These are phyloP conservation scores for Sebastes hubbsi DNA, from an alignment of 2,797 vertebrate genomes.

Conservation along the genomic window DNA sequence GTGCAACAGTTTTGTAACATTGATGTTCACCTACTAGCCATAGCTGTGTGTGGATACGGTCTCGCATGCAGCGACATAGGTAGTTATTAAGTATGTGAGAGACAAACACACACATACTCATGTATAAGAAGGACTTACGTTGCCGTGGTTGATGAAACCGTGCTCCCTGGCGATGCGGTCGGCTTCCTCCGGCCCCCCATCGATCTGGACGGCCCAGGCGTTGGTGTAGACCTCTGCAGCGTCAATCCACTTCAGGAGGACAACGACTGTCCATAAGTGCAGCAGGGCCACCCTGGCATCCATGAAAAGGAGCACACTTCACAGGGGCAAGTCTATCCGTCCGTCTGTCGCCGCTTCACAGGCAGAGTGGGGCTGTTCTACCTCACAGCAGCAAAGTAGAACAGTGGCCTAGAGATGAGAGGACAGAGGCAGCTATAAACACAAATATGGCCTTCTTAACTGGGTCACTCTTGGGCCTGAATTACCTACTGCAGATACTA, in stretches of 20 bases:
- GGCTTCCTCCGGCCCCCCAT: slow-evolving; percentile 86
- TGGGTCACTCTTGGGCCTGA: slow-evolving; percentile 52
- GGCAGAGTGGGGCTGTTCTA: slow-evolving; percentile 56
- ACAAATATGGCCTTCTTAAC: slow-evolving; percentile 61
- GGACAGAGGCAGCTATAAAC: slow-evolving; percentile 64
- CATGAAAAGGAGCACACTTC: slow-evolving; percentile 85
- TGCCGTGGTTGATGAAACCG: slow-evolving; percentile 92
- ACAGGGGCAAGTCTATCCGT: slow-evolving; percentile 54
- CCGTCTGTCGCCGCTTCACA: slow-evolving; percentile 61
- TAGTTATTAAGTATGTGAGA: not conserved
- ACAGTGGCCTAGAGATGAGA: slow-evolving; percentile 76
- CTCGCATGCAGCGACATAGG: not conserved
- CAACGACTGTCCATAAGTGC: slow-evolving; percentile 86
- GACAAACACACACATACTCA: not conserved
- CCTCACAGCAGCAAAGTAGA: slow-evolving; percentile 70
- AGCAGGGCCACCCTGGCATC: slow-evolving; percentile 89
- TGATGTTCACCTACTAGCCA: not conserved
- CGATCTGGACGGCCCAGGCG: slow-evolving; percentile 92
- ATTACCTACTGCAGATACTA: slow-evolving; percentile 31
- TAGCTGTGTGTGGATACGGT: not conserved
- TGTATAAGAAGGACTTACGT: slow-evolving; percentile 79
- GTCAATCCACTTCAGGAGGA: slow-evolving; percentile 76
- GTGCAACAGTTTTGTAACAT: slow-evolving; percentile 13
- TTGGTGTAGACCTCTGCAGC: slow-evolving; percentile 90
- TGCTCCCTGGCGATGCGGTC: slow-evolving; percentile 89